Evolutionary conservation across 1,140 invertebrate genomes (phyloP).

Genomic region (Drosophila lacteicornis): DNA sequence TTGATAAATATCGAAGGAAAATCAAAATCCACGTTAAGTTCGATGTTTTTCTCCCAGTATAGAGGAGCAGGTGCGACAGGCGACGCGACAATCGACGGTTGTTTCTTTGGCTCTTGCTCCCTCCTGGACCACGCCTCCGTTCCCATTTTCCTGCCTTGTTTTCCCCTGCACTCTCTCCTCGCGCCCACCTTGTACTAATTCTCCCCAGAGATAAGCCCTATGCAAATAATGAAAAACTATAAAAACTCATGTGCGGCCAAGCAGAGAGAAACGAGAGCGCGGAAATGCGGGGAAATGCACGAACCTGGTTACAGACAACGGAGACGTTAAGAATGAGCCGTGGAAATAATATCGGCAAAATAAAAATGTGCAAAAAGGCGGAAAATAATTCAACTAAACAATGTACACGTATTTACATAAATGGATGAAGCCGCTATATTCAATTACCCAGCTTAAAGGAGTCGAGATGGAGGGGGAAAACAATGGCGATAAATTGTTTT

Average conservation of each 20-base stretch:
- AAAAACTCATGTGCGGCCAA: constrained; percentile 75
- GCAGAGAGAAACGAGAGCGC: constrained; percentile 25
- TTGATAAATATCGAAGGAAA: too few relatives aligned
- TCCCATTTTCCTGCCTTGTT: constrained; percentile 6
- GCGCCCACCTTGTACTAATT: constrained; percentile 52
- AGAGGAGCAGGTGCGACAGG: constrained; percentile 62
- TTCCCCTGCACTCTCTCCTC: constrained; percentile 12
- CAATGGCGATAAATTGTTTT: constrained; percentile 17
- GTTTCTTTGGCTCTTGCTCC: constrained; percentile 46
- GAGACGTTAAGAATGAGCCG: constrained; percentile 28
- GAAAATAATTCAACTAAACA: constrained; percentile 83
- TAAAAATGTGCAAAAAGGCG: constrained; percentile 80
- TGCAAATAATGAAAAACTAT: constrained; percentile 83
- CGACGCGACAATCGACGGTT: constrained; percentile 66
- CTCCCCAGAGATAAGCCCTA: constrained; percentile 77
- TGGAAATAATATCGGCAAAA: constrained; percentile 77
- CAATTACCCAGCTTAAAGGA: constrained; percentile 60
- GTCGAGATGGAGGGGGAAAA: constrained; percentile 9
- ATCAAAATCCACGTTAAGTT: too few relatives aligned
- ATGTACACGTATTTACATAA: constrained; percentile 83
- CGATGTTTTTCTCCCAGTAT: constrained; percentile 7
- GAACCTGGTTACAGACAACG: constrained; percentile 46
- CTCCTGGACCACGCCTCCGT: constrained; percentile 10
- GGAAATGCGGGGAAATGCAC: not conserved
- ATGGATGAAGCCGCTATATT: constrained; percentile 76